phyloP scores from a whole-genome alignment of 2,888 invertebrate species.

The Neria commutata region DNA sequence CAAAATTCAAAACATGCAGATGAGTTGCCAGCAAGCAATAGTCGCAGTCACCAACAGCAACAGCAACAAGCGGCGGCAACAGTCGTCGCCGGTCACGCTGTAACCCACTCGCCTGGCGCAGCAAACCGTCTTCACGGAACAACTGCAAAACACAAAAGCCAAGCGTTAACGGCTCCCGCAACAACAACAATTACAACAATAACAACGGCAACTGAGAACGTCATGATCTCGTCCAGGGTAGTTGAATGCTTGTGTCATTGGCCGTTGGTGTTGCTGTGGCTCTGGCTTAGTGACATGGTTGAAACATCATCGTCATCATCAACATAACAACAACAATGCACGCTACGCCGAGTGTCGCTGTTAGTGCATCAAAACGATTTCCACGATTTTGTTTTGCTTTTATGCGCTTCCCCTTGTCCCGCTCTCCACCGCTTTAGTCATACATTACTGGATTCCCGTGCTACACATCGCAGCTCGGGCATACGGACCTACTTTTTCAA shows the following conservation, averaged over 20 bases:
- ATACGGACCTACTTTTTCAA: too few species aligned
- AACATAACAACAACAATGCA: not conserved
- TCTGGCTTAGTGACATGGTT: not conserved
- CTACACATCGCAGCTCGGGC: too few species aligned
- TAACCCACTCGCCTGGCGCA: not conserved
- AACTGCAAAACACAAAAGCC: slow-evolving; percentile 3
- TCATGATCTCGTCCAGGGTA: not conserved
- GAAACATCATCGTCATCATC: not conserved
- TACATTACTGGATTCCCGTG: not conserved
- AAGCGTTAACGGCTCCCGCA: too few species aligned
- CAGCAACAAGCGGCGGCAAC: not conserved
- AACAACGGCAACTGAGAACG: too few species aligned
- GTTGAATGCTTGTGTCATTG: not conserved
- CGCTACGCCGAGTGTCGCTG: not conserved
- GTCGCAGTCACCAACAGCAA: not conserved
- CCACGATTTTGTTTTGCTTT: not conserved
- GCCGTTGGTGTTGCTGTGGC: not conserved
- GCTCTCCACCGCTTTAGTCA: not conserved
- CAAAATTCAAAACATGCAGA: slow-evolving; percentile 1
- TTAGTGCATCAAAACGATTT: not conserved
- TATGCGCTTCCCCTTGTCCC: not conserved
- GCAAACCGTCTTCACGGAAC: not conserved
- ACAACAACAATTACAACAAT: too few species aligned
- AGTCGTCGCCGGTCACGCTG: not conserved
- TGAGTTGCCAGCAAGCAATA: not conserved